Percentiles rank a stretch among this genome's conserved stretches.
These are phyloP conservation scores for Acanthurus lineatus DNA, from an alignment of 2,797 vertebrate genomes.

Conservation along the genomic window DNA sequence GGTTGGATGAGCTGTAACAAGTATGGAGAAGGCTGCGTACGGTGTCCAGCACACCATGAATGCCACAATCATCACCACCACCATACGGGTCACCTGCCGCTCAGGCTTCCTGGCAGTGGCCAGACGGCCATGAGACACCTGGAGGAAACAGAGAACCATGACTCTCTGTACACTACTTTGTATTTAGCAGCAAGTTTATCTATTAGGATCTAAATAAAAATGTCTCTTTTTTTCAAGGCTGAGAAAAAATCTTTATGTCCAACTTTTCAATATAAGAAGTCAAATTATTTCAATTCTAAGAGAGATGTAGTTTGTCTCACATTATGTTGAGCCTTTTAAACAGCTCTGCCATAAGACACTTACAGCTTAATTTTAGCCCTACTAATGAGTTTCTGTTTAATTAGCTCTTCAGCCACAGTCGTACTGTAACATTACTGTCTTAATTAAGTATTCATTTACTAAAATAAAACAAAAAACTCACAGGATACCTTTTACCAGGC, in stretches of 20 bases:
- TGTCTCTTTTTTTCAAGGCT: neutral
- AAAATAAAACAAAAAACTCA: too few species aligned
- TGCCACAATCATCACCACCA: conserved; percentile 92
- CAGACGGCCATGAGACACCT: conserved; percentile 90
- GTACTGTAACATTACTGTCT: too few species aligned
- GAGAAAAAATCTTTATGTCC: neutral
- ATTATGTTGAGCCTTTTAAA: neutral
- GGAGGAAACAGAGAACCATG: conserved; percentile 5
- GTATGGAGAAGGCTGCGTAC: conserved; percentile 89
- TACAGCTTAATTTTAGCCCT: neutral
- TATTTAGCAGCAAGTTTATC: neutral
- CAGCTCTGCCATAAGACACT: neutral
- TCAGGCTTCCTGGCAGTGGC: conserved; percentile 89
- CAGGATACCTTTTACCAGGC: too few species aligned
- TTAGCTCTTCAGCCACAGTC: too few species aligned
- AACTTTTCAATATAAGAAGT: too few species aligned
- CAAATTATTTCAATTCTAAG: neutral
- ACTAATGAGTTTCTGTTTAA: neutral
- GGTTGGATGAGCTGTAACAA: conserved; percentile 88
- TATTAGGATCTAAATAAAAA: neutral
- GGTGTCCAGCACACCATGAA: conserved; percentile 94
- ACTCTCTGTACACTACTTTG: neutral
- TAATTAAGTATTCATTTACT: too few species aligned
- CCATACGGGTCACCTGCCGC: conserved; percentile 92
- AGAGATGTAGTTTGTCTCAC: neutral